Conservation (phyloP, 2,888 invertebrate genomes). For the Ichneumoninae sp. region DNA sequence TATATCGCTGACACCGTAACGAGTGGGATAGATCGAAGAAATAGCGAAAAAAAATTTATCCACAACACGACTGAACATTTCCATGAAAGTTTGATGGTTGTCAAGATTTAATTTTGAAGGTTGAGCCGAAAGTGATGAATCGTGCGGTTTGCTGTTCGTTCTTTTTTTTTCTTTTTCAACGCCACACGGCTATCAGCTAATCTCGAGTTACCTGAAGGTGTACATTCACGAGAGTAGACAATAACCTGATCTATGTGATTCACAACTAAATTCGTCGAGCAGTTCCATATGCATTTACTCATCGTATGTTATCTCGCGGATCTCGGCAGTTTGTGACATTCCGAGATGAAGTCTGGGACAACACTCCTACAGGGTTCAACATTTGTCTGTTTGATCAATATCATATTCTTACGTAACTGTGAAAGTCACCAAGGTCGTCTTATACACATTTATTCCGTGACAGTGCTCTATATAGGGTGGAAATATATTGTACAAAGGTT, state of each 20-base stretch:
- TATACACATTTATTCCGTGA: slow-evolving; percentile 43
- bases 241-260: slow-evolving; percentile 67
- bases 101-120: slow-evolving; percentile 28
- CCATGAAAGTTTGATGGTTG: slow-evolving; percentile 22
- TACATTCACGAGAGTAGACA: slow-evolving; percentile 34
- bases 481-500: slow-evolving; percentile 38
- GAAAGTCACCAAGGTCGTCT: slow-evolving; percentile 65
- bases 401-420: slow-evolving; percentile 73
- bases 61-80: slow-evolving; percentile 64
- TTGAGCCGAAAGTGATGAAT: slow-evolving; percentile 39
- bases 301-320: slow-evolving; percentile 41
- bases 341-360: slow-evolving; percentile 49
- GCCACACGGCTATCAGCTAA: slow-evolving; percentile 44
- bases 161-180: slow-evolving; percentile 46
- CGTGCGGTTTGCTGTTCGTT: slow-evolving; percentile 1
- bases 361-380: slow-evolving; percentile 58
- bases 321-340: slow-evolving; percentile 54
- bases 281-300: slow-evolving; percentile 69
- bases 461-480: slow-evolving; percentile 56
- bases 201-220: slow-evolving; percentile 51
- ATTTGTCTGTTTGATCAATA: slow-evolving; percentile 82
- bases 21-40: slow-evolving; percentile 62
- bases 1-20: slow-evolving; percentile 18
- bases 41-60: slow-evolving; percentile 63
- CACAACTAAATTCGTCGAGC: slow-evolving; percentile 66